Evolutionary conservation across 1,140 invertebrate genomes (phyloP).

Genomic region (Heliconius nattereri): DNA sequence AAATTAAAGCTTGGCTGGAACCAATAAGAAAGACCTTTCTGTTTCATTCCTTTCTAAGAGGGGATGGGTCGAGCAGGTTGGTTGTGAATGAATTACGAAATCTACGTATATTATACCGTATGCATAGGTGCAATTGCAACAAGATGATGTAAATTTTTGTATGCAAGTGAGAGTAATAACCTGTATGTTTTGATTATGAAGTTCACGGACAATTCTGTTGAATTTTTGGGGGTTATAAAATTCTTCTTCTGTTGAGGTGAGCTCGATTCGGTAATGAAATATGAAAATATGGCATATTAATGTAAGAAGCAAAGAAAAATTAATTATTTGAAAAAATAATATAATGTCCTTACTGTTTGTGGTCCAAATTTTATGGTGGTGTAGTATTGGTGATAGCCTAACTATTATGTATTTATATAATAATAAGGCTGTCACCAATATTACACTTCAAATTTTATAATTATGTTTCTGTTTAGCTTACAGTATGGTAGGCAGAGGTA

Average conservation of each 20-base stretch:
- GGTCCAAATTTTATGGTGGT: too few relatives aligned
- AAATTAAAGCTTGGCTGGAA: conserved; percentile 27
- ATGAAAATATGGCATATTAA: background rate
- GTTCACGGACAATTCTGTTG: conserved; percentile 26
- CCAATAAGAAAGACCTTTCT: conserved; percentile 41
- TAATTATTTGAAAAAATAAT: too few relatives aligned
- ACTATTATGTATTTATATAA: too few relatives aligned
- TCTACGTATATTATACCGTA: conserved; percentile 21
- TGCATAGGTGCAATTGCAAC: conserved; percentile 23
- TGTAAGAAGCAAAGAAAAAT: too few relatives aligned
- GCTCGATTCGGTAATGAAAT: background rate
- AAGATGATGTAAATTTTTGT: conserved; percentile 37
- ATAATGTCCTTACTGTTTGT: too few relatives aligned
- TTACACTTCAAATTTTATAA: too few relatives aligned
- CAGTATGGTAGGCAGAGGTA: too few relatives aligned
- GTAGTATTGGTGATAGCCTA: too few relatives aligned
- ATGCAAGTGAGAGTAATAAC: conserved; percentile 28
- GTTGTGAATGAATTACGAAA: conserved; percentile 52
- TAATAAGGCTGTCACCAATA: too few relatives aligned
- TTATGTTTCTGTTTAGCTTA: too few relatives aligned
- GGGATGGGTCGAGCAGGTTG: conserved; percentile 26
- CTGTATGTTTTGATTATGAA: conserved; percentile 22
- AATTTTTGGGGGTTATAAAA: background rate
- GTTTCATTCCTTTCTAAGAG: conserved; percentile 22
- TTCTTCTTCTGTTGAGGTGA: background rate